Base-by-base conservation (phyloP, 2,888 invertebrate species). In the Gibbula magus region DNA sequence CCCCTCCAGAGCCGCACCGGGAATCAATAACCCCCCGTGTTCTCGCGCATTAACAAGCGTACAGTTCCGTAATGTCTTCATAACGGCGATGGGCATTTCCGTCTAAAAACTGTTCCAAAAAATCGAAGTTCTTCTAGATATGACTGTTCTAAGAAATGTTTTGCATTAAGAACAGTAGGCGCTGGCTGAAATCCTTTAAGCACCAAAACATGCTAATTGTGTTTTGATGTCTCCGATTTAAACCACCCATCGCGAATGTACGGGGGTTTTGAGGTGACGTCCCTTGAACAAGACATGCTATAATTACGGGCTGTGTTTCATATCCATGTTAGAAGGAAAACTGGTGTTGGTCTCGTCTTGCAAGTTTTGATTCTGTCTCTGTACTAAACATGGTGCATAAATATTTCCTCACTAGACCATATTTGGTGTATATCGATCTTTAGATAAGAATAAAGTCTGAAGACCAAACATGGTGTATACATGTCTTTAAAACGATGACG, bases 131-230 rank as follows among this genome's bases (percentile, higher is more conserved):
- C 29, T 32, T 25, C 61, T 61, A 61, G 61, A 25, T 61, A 29
- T 32, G 61, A 61, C 61, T 61, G 61, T 61, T 61, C 61, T 61
- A 61, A 25, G 29, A 22, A 61, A 61, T 61, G 29, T 61, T 61
- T 29, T 61, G 61, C 61, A 61, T 61, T 32, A 25, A 61, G 29
- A 61, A 61, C 61, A 61, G 61, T n/a, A 61, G 61, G 61, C 61
- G 61, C 61, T 61, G 16, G 61, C 61, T 61, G 18, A 61, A 61
- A 25, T 61, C 61, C 29, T 61, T 61, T 61, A 61, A 61, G 61
- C 61, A 61, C 61, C 61, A 61, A 61, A 61, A 61, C 61, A 61
- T 61, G 61, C 61, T 61, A 61, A 61, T 61, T 61, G 61, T 61
- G 61, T 61, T 61, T 61, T 61, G 61, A 61, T 61, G 61, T 61